Conservation (phyloP, 2,113 vertebrate genomes). For the Hippocampus barbouri region DNA sequence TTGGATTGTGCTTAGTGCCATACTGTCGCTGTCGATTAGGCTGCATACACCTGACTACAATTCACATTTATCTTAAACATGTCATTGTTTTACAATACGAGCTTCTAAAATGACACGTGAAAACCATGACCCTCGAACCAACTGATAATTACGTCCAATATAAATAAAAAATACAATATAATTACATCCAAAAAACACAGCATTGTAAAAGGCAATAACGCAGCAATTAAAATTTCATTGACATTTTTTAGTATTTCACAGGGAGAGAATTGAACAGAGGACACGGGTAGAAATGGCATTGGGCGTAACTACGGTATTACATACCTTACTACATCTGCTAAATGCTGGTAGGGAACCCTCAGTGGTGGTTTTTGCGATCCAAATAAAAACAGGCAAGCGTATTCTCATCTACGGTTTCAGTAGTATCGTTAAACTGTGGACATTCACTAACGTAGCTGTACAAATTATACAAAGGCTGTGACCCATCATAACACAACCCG, state of each 20-base stretch:
- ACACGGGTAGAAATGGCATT: constrained; percentile 67
- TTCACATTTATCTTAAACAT: constrained; percentile 48
- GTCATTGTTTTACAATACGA: constrained; percentile 48
- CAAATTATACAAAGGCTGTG: constrained; percentile 70
- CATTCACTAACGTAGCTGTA: constrained; percentile 72
- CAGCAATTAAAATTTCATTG: constrained; percentile 73
- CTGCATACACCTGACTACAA: constrained; percentile 24
- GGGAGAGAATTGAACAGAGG: constrained; percentile 56
- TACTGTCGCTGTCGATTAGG: constrained; percentile 47
- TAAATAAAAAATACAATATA: constrained; percentile 77
- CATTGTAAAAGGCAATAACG: constrained; percentile 78
- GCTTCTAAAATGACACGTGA: constrained; percentile 57
- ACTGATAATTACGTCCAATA: constrained; percentile 61
- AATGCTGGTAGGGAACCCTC: constrained; percentile 76
- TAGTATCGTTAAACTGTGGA: constrained; percentile 69
- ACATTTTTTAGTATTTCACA: constrained; percentile 67
- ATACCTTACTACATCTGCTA: constrained; percentile 66
- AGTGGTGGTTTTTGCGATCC: constrained; percentile 52
- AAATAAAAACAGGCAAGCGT: constrained; percentile 64
- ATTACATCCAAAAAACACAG: constrained; percentile 76
- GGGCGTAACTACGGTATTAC: constrained; percentile 66
- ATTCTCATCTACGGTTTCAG: constrained; percentile 67
- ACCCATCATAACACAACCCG: constrained; percentile 49
- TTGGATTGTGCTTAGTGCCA: constrained; percentile 70
- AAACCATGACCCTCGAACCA: constrained; percentile 72